Evolutionary conservation across 2,888 invertebrate species (phyloP).

Genomic region (Cataglyphis cursor): DNA sequence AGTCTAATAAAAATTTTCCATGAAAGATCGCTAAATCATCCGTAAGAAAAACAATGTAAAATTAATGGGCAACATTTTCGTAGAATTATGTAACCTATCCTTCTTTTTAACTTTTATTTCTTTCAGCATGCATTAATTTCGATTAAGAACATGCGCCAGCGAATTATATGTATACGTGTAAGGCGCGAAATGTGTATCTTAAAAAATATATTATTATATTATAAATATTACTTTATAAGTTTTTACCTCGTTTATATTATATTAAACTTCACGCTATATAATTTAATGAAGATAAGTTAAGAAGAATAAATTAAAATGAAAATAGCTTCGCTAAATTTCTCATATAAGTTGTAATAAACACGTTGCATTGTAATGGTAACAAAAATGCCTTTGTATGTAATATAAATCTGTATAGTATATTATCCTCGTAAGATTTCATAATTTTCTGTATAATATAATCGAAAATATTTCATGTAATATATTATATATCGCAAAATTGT

Average conservation of each 20-base stretch:
- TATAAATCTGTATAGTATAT: slow-evolving; percentile 9
- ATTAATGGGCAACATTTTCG: slow-evolving; percentile 35
- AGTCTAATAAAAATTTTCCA: slow-evolving; percentile 22
- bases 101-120: slow-evolving; percentile 7
- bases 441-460: neutral
- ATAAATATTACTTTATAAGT: slow-evolving; percentile 31
- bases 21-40: neutral
- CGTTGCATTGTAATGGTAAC: slow-evolving; percentile 1
- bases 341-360: slow-evolving; percentile 48
- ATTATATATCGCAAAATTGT: neutral
- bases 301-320: slow-evolving; percentile 52
- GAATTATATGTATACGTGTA: neutral
- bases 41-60: slow-evolving; percentile 22
- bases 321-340: slow-evolving; percentile 46
- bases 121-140: slow-evolving; percentile 34
- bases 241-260: slow-evolving; percentile 31
- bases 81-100: neutral
- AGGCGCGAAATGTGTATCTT: neutral
- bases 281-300: slow-evolving; percentile 48
- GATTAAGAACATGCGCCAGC: slow-evolving; percentile 14
- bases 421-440: neutral
- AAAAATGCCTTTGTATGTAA: slow-evolving; percentile 10
- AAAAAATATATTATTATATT: slow-evolving; percentile 35
- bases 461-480: neutral
- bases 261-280: slow-evolving; percentile 38